Percentiles rank a stretch among this genome's conserved stretches.
phyloP scores from a whole-genome alignment of 2,113 vertebrate genomes.

The Theristicus caerulescens region DNA sequence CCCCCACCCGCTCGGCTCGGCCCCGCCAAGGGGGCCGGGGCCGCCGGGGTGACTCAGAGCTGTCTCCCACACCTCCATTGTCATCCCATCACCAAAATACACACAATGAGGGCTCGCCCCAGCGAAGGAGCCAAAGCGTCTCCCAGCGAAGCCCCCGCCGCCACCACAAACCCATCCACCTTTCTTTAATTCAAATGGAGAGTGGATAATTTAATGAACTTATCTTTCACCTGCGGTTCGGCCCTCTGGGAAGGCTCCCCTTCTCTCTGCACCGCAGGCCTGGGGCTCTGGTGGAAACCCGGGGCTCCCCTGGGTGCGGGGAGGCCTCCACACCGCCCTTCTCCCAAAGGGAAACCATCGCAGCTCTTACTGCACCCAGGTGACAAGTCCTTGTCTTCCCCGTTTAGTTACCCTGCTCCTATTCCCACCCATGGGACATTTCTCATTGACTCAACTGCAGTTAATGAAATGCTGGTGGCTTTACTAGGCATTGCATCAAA shows the following conservation, averaged over 20 bases:
- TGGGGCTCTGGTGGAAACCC: neutral
- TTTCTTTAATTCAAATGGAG: neutral
- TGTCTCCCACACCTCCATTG: slow-evolving; percentile 51
- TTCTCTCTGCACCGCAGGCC: neutral
- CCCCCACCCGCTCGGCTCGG: slow-evolving; percentile 1
- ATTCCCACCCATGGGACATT: neutral
- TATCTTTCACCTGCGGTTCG: neutral
- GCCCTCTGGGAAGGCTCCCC: neutral
- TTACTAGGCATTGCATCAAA: neutral
- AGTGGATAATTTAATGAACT: neutral
- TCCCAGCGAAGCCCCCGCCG: neutral
- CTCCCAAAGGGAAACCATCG: neutral
- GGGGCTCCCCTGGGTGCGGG: fast-evolving
- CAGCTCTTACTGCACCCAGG: too few relatives aligned
- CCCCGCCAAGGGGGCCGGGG: neutral
- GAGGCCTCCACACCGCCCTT: neutral
- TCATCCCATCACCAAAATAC: slow-evolving; percentile 63
- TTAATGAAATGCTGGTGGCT: neutral
- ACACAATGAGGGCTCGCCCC: slow-evolving; percentile 32
- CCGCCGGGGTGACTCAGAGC: slow-evolving; percentile 45
- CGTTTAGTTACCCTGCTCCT: neutral
- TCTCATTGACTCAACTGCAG: neutral
- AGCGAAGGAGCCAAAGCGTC: slow-evolving; percentile 30
- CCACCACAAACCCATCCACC: neutral
- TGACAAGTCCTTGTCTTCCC: neutral